phyloP scores from a whole-genome alignment of 2,113 vertebrate genomes.

The Delphinapterus leucas region DNA sequence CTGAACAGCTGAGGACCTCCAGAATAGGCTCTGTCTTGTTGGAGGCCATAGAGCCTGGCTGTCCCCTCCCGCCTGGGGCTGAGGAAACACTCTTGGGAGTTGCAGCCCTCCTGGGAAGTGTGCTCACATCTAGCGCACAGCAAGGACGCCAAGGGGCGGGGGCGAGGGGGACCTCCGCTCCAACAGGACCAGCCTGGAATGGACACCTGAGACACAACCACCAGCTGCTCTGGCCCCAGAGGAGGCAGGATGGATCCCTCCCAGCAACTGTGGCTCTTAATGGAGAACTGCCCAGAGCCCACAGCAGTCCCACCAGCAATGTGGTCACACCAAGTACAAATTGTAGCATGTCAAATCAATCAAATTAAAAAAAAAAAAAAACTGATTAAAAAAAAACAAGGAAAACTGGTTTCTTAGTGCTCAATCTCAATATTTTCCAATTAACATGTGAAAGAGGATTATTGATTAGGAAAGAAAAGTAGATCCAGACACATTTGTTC shows the following conservation, averaged over 20 bases:
- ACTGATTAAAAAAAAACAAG: background rate
- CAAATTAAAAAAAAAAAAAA: background rate
- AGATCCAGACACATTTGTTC: rapidly evolving
- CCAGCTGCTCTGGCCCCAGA: background rate
- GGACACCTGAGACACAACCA: background rate
- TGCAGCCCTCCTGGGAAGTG: background rate
- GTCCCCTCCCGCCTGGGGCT: background rate
- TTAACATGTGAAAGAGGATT: background rate
- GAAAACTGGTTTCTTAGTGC: background rate
- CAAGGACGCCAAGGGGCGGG: rapidly evolving
- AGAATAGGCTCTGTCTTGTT: rapidly evolving
- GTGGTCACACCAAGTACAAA: background rate
- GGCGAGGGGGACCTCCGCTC: background rate
- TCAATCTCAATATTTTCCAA: background rate
- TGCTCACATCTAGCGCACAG: background rate
- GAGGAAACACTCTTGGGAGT: background rate
- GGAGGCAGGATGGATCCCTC: background rate
- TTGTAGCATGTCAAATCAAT: background rate
- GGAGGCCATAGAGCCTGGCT: too few species aligned
- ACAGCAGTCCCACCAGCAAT: background rate
- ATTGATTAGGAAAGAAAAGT: background rate
- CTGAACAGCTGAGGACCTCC: background rate
- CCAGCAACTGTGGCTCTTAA: background rate
- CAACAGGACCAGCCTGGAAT: background rate
- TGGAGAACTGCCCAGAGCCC: background rate